Evolutionary conservation across 2,113 vertebrate genomes (phyloP), one percentile per base, ranked within the genome.

Genomic region (Pituophis catenifer): DNA sequence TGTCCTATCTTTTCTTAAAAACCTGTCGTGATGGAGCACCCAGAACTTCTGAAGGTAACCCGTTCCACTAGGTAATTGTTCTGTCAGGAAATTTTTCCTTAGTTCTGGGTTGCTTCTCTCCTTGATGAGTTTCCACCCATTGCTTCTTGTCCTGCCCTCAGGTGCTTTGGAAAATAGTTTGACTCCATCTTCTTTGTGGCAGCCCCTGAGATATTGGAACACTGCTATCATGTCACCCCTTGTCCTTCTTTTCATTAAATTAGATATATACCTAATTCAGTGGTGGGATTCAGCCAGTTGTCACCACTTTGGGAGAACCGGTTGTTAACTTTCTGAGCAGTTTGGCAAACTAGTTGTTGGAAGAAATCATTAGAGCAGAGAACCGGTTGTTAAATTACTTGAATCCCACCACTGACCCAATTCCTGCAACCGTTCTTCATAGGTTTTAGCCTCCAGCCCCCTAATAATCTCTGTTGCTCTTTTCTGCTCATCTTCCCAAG

Each of bases 401-500:
- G 38, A 44, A 44, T 44, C 38, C 38, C 38, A 44, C 38, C 38
- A 44, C 38, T 44, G 38, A 44, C 38, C 29, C 62, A 65, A 65
- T 65, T 65, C 26, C 62, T 29, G 26, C 62, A 65, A 65, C 11
- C 1, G 1, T 65, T 65, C 62, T 65, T 70, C 29, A n/a, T 70
- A 15, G 65, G 29, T n/a, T 70, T 33, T 33, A 33, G 12, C 29
- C 12, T 70, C 29, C 12, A 33, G 29, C 29, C 65, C 29, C 12
- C 29, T 70, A 33, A 70, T 70, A 3, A 70, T 70, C 62, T 65
- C 29, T 33, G 29, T 70, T n/a, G 12, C 12, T 70, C 65, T 70
- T 70, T 70, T 70, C 65, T n/a, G 29, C 29, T 29, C 29, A n/a
- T 94, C 48, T 57, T 21, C 88, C 94, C 94, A 94, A 94, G 93